A percentile compares a stretch with the other conserved stretches of the same genome.
Evolutionary conservation across 1,140 invertebrate species (phyloP).

Genomic region (Drosophila tani): DNA sequence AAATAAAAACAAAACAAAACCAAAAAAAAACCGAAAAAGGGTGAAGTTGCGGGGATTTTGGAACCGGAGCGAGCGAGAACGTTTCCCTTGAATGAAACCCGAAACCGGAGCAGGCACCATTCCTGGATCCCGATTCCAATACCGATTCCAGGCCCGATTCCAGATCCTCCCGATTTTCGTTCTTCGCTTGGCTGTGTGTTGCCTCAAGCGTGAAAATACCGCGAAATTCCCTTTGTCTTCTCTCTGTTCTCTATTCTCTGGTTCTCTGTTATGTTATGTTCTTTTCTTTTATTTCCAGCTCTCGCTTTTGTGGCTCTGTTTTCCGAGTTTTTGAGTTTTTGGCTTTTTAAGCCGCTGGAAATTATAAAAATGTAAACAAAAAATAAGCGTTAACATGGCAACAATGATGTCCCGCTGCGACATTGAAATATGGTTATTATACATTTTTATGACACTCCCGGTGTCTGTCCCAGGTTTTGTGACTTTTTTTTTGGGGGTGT

Average conservation of each 20-base stretch:
- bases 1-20: not conserved
- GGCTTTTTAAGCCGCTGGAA: conserved; percentile 46
- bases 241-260: conserved; percentile 2
- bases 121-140: conserved; percentile 8
- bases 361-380: conserved; percentile 78
- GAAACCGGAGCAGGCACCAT: conserved; percentile 61
- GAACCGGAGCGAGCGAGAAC: conserved; percentile 22
- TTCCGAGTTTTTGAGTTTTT: conserved; percentile 28
- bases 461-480: conserved; percentile 1
- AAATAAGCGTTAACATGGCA: conserved; percentile 84
- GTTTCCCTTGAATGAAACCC: conserved; percentile 80
- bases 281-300: conserved; percentile 1
- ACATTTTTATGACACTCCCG: conserved; percentile 77
- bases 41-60: conserved; percentile 5
- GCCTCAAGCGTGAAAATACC: conserved; percentile 83
- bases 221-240: conserved; percentile 73
- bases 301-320: conserved; percentile 11
- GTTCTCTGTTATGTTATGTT: not conserved
- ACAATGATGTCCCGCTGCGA: conserved; percentile 83
- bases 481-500: not conserved
- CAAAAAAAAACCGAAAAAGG: not conserved
- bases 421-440: conserved; percentile 84
- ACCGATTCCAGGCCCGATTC: conserved; percentile 8
- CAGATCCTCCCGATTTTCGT: conserved; percentile 7
- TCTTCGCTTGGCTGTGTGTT: conserved; percentile 33